A percentile compares a stretch with the other conserved stretches of the same genome.
These are phyloP conservation scores for Macquaria ambigua DNA, from an alignment of 2,113 vertebrate genomes.

Conservation along the genomic window DNA sequence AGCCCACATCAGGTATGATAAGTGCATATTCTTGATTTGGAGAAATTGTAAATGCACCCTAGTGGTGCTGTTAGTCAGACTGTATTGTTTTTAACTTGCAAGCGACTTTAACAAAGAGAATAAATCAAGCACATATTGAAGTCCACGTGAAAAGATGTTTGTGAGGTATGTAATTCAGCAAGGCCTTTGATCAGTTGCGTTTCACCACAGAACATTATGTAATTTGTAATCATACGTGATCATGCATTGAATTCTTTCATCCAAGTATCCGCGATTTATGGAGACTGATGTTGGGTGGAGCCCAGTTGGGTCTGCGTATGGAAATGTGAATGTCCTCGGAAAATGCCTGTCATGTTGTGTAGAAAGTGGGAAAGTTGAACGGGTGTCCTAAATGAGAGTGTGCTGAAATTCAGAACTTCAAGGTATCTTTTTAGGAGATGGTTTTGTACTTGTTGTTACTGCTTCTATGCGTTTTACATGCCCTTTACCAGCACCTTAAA, in stretches of 20 bases:
- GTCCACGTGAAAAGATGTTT: neutral
- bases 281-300: conserved; percentile 1
- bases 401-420: conserved; percentile 34
- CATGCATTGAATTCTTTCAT: neutral
- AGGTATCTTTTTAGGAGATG: conserved; percentile 26
- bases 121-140: neutral
- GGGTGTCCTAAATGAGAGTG: neutral
- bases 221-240: neutral
- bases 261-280: conserved; percentile 7
- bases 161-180: neutral
- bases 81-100: neutral
- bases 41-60: conserved; percentile 24
- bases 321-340: conserved; percentile 40
- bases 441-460: conserved; percentile 63
- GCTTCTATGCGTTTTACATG: conserved; percentile 64
- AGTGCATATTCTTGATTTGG: conserved; percentile 9
- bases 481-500: conserved; percentile 84
- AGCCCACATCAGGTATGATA: conserved; percentile 22
- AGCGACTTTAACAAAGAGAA: conserved; percentile 2
- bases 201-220: neutral
- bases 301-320: conserved; percentile 4
- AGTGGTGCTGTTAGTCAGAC: conserved; percentile 24
- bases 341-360: neutral
- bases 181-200: neutral
- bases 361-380: neutral